Conservation (phyloP, 1,140 invertebrate species). For the Nomia melanderi region DNA sequence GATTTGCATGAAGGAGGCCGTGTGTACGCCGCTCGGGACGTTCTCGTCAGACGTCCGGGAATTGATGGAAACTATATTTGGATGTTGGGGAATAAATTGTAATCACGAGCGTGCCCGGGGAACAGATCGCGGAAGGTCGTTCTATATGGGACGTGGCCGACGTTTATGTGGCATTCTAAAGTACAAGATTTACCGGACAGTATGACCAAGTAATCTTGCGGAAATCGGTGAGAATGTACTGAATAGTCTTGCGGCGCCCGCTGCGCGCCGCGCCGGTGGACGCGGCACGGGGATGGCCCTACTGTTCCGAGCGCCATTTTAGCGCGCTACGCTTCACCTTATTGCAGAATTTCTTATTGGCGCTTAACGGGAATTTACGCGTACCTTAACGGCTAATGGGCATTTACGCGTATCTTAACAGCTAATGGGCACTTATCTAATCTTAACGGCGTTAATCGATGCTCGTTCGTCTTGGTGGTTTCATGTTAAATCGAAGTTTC, state of each 20-base stretch:
- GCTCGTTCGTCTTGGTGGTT: too few species aligned
- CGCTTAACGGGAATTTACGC: too few species aligned
- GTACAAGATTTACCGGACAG: constrained; percentile 10
- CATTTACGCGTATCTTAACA: too few species aligned
- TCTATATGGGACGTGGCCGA: constrained; percentile 14
- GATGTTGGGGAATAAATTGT: constrained; percentile 39
- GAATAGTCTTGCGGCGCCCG: neutral
- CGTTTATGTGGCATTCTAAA: constrained; percentile 29
- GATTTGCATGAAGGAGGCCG: constrained; percentile 39
- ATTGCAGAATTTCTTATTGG: too few species aligned
- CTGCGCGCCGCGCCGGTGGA: neutral
- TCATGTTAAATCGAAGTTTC: too few species aligned
- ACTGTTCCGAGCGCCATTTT: neutral
- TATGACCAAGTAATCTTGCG: neutral
- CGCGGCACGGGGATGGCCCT: neutral
- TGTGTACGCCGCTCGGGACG: neutral
- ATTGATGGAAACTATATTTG: constrained; percentile 47
- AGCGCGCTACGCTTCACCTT: too few species aligned
- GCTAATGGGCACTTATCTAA: too few species aligned
- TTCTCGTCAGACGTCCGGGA: neutral
- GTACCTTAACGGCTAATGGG: too few species aligned
- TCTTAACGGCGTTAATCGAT: too few species aligned
- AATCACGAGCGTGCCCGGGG: constrained; percentile 18
- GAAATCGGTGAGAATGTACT: neutral
- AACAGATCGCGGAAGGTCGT: constrained; percentile 36